These are phyloP conservation scores for Tipula unca DNA, from an alignment of 2,888 invertebrate species.

Conservation along the genomic window DNA sequence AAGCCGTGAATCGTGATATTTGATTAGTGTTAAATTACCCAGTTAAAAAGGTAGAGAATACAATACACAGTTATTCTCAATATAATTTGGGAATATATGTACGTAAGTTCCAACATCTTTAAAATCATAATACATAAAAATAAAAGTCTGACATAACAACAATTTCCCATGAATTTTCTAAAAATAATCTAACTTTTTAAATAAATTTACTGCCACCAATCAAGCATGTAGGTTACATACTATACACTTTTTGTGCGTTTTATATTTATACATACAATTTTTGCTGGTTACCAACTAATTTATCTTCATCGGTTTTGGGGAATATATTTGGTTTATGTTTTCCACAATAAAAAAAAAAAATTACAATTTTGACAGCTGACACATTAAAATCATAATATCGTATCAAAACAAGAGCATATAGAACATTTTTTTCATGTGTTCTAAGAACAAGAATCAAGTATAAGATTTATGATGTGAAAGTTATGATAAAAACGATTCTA, in stretches of 20 bases:
- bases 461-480: slow-evolving; percentile 8
- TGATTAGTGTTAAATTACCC: no score
- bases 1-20: no score
- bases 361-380: not conserved
- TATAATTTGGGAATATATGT: no score
- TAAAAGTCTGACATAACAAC: not conserved
- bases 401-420: not conserved
- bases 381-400: not conserved
- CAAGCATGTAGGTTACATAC: not conserved
- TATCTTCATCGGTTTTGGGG: not conserved
- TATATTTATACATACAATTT: not conserved
- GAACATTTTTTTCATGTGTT: not conserved
- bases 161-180: not conserved
- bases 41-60: no score
- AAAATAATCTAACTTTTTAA: not conserved
- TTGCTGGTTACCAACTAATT: not conserved
- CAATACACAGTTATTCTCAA: no score
- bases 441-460: not conserved
- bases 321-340: not conserved
- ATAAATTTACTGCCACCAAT: not conserved
- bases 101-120: no score
- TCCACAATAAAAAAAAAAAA: not conserved
- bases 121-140: no score
- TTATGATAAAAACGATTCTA: not conserved
- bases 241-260: not conserved